Evolutionary conservation across 2,888 invertebrate genomes (phyloP).

Genomic region (Linnaemya vulpina): DNA sequence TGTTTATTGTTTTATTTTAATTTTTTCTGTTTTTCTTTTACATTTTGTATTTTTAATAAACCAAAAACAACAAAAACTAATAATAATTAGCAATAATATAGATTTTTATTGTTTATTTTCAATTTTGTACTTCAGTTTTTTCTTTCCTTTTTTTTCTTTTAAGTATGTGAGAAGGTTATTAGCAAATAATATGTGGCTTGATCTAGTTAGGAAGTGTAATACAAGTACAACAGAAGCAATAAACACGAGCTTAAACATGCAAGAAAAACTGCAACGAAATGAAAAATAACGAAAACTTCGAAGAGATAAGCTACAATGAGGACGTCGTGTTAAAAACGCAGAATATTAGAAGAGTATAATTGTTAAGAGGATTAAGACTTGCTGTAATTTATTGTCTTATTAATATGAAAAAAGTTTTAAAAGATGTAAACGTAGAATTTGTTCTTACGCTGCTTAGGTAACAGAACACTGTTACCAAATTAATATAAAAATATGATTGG

Average conservation of each 20-base stretch:
- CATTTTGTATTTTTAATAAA: conserved; percentile 26
- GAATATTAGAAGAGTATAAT: background rate
- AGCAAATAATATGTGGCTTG: conserved; percentile 66
- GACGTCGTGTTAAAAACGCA: conserved; percentile 6
- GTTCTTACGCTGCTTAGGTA: no score
- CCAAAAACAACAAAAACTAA: conserved; percentile 20
- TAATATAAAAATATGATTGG: no score
- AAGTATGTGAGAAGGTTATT: conserved; percentile 58
- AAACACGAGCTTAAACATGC: background rate
- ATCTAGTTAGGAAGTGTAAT: conserved; percentile 49
- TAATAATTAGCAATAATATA: conserved; percentile 55
- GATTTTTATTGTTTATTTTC: conserved; percentile 38
- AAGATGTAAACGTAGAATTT: no score
- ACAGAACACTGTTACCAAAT: no score
- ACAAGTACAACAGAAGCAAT: conserved; percentile 13
- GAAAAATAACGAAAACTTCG: background rate
- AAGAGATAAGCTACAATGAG: conserved; percentile 4
- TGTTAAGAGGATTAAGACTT: background rate
- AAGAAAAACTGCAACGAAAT: conserved; percentile 21
- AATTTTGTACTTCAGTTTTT: conserved; percentile 37
- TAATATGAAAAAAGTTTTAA: no score
- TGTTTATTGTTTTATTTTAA: conserved; percentile 8
- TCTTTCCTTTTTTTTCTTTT: conserved; percentile 36
- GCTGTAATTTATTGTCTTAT: no score
- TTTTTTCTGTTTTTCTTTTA: background rate